phyloP scores from a whole-genome alignment of 2,113 vertebrate genomes.

The Murina feae region DNA sequence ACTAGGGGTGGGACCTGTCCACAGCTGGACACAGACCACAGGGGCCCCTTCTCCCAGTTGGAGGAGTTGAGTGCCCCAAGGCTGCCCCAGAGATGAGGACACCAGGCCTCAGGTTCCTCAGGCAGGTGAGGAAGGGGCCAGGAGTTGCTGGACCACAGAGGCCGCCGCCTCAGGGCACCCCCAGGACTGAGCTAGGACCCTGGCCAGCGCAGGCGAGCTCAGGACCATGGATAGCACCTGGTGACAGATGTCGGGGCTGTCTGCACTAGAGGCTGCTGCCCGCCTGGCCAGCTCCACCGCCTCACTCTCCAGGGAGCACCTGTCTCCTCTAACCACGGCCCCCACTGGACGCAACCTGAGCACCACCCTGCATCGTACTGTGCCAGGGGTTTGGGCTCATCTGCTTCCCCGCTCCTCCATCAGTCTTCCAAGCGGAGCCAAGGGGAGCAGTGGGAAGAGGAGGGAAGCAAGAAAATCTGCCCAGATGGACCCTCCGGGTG shows the following conservation, averaged over 20 bases:
- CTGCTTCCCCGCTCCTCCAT: background rate
- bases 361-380: background rate
- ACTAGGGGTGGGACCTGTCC: background rate
- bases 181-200: background rate
- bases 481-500: accelerated
- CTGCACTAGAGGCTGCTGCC: background rate
- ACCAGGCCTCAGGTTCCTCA: background rate
- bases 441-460: background rate
- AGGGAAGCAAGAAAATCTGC: background rate
- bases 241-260: conserved; percentile 33
- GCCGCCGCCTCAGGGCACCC: background rate
- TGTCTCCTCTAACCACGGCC: background rate
- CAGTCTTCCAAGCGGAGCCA: background rate
- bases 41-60: background rate
- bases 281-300: background rate
- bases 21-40: background rate
- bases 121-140: background rate
- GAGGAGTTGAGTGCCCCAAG: background rate
- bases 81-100: background rate
- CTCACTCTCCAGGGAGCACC: background rate
- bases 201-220: conserved; percentile 45
- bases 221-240: conserved; percentile 64
- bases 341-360: background rate
- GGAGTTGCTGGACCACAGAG: background rate
- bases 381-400: background rate